These are phyloP conservation scores for Petrolisthes manimaculis DNA, from an alignment of 2,888 invertebrate genomes.

Conservation along the genomic window DNA sequence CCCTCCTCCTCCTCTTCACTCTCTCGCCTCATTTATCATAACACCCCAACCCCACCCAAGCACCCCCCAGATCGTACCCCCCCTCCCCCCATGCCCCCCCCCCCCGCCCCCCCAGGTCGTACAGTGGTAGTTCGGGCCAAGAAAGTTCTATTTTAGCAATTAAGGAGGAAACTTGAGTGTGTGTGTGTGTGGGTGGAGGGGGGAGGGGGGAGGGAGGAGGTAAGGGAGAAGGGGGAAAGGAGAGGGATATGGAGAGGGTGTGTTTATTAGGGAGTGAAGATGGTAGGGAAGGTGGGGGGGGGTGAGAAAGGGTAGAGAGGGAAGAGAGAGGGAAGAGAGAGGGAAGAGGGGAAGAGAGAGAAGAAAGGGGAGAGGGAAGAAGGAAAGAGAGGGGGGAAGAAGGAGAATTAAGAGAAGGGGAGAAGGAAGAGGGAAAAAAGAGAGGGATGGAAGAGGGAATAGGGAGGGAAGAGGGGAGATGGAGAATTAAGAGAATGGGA, in stretches of 20 bases:
- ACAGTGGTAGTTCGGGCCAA: no score
- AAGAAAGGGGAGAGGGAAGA: not conserved
- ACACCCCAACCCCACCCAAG: not conserved
- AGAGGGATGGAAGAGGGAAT: not conserved
- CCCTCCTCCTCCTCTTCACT: not conserved
- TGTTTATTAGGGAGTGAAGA: no score
- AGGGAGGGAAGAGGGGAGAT: not conserved
- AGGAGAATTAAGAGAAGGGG: not conserved
- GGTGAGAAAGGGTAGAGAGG: not conserved
- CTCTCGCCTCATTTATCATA: not conserved
- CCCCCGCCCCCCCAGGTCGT: no score
- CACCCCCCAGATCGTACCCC: no score
- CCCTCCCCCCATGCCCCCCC: no score
- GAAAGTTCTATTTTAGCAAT: no score
- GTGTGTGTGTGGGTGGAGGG: not conserved
- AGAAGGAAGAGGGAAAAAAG: no score
- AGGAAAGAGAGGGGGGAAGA: not conserved
- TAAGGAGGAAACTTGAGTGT: no score
- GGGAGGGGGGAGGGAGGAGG: not conserved
- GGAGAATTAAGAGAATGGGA: not conserved
- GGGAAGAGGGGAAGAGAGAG: no score
- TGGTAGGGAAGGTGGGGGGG: not conserved
- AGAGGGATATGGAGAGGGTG: not conserved
- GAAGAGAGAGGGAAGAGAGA: no score
- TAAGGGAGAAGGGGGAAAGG: no score